These are phyloP conservation scores for Balearica regulorum DNA, from an alignment of 2,797 vertebrate species.

Conservation along the genomic window DNA sequence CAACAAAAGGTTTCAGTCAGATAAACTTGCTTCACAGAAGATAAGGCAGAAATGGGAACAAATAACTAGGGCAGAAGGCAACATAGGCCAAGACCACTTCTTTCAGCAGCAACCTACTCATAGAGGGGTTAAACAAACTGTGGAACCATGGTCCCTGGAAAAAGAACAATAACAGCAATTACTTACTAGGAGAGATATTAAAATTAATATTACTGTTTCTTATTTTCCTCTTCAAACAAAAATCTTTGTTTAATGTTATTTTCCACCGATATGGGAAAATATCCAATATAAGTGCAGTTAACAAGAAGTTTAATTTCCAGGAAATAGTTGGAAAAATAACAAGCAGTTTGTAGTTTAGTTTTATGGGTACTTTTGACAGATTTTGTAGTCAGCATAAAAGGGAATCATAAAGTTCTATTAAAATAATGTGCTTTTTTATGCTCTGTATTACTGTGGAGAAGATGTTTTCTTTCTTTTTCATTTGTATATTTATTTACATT, in stretches of 20 bases:
- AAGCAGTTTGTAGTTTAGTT: conserved; percentile 41
- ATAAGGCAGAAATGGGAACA: neutral
- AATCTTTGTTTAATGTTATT: conserved; percentile 9
- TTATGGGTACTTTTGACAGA: conserved; percentile 5
- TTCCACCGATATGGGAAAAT: conserved; percentile 31
- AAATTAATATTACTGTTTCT: neutral
- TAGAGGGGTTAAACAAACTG: neutral
- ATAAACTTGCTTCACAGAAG: neutral
- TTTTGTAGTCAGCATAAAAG: conserved; percentile 45
- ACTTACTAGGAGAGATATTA: neutral
- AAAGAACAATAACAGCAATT: neutral
- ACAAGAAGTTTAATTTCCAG: conserved; percentile 20
- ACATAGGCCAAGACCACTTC: neutral
- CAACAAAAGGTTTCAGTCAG: neutral
- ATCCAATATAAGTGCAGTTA: conserved; percentile 1
- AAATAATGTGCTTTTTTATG: conserved; percentile 31
- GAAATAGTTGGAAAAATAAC: conserved; percentile 16
- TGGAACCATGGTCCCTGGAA: neutral
- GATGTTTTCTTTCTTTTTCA: neutral
- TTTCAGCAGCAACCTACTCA: neutral
- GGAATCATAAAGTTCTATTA: conserved; percentile 5
- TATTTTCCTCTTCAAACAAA: neutral
- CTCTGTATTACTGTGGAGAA: neutral
- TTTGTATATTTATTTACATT: conserved; percentile 4
- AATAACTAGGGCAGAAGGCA: neutral